Percentiles rank a stretch among this genome's conserved stretches.
Conservation (phyloP, 2,797 vertebrate genomes). For the Oreortyx pictus region DNA sequence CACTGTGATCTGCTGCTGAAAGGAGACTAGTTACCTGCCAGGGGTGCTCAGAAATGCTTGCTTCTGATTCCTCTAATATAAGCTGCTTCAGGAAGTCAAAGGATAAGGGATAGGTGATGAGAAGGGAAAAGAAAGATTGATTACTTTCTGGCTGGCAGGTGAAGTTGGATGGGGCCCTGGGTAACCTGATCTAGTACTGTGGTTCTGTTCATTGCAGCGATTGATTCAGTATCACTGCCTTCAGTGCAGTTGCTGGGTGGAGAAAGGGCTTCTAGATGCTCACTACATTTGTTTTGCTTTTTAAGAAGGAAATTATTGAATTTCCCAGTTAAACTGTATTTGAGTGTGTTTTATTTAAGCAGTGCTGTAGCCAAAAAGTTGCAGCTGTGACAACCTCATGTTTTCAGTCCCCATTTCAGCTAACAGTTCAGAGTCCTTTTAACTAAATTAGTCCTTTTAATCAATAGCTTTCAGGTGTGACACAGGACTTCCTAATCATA, state of each 20-base stretch:
- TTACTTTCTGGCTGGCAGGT: not conserved
- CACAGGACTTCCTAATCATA: not conserved
- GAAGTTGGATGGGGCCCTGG: not conserved
- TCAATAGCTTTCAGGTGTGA: not conserved
- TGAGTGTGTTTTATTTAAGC: not conserved
- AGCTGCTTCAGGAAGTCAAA: not conserved
- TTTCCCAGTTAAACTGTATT: not conserved
- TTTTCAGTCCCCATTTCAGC: not conserved
- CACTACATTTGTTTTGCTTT: not conserved
- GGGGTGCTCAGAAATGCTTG: not conserved
- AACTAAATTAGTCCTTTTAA: not conserved
- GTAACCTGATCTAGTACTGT: no score
- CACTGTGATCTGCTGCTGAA: not conserved
- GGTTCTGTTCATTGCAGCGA: not conserved
- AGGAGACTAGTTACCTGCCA: not conserved
- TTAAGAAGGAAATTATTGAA: not conserved
- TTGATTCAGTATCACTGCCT: not conserved
- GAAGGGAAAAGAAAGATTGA: not conserved
- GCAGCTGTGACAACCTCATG: not conserved
- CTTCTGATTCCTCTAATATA: not conserved
- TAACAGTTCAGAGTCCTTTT: not conserved
- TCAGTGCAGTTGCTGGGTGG: not conserved
- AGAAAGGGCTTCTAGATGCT: not conserved
- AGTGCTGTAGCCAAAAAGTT: not conserved
- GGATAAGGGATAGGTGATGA: not conserved